Evolutionary conservation across 1,140 invertebrate genomes (phyloP), one percentile per base, ranked within the genome.

Genomic region (Teleopsis dalmanni): DNA sequence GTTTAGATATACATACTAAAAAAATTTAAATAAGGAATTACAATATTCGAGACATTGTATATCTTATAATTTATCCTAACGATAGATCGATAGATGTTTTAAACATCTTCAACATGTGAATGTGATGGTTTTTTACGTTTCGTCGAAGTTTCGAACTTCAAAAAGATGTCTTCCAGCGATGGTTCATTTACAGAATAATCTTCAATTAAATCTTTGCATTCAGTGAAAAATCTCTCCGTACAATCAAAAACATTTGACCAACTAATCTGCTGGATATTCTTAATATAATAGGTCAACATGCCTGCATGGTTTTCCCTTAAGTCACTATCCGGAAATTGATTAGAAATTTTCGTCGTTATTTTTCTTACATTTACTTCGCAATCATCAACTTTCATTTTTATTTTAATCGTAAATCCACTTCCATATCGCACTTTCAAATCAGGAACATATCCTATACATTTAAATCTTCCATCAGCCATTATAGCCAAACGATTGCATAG

Each of bases 401-500:
- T 21, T 50, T 60, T 68, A 14, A 78, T 58, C 7, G 72, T 73
- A 47, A 72, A 76, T 19, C 76, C 76, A 50, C 67, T 53, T 18
- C 72, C 71, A 34, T 71, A 70, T 11, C 70, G 64, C 40, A 62
- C 52, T 51, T 78, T 78, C 1, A 78, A 53, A 19, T 72, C 59
- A 18, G 70, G 71, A 43, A 76, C 72, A 44, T 66, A 71, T 14
- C 74, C 75, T 1, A 75, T 55, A 46, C 71, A 75, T 49, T 72
- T 60, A 22, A 93, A 74, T 52, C 79, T 71, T 1, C 91, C 91
- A 47, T 77, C 76, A 0, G 84, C 81, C 87, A 95, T 88, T 34
- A 94, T 92, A 5, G 82, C 88, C 34, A 93, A 70, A 41, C 87
- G 74, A 34, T 78, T 75, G 57, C 87, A 91, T 2, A 90, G 72